A percentile compares a stretch with the other conserved stretches of the same genome.
Conservation (phyloP, 1,140 invertebrate species). For the Solen grandis region DNA sequence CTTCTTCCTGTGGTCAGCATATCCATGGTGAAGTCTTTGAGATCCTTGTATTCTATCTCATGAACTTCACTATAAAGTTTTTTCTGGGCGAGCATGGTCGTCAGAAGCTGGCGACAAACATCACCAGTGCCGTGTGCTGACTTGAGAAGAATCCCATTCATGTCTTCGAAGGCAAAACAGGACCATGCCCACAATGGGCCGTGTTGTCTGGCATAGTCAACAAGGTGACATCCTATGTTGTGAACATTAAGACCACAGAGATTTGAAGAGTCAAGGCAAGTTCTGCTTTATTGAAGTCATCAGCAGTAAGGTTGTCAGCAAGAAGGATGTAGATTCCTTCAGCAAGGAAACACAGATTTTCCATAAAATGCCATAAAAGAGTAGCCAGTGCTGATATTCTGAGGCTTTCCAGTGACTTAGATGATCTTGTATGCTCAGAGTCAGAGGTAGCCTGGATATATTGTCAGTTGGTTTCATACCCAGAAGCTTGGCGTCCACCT, state of each 20-base stretch:
- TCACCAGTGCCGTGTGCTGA: conserved; percentile 19
- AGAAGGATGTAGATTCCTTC: conserved; percentile 13
- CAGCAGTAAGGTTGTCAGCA: conserved; percentile 17
- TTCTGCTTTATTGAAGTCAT: conserved; percentile 44
- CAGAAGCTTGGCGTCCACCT: conserved; percentile 4
- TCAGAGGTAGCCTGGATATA: conserved; percentile 31
- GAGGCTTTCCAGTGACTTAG: too few species aligned
- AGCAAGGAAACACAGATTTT: conserved; percentile 12
- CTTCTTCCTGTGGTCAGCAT: neutral
- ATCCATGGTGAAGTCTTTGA: neutral
- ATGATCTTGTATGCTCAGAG: conserved; percentile 40
- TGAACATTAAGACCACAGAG: conserved; percentile 25
- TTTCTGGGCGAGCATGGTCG: neutral
- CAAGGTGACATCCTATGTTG: conserved; percentile 15
- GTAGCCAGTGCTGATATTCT: conserved; percentile 25
- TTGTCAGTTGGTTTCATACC: conserved; percentile 48
- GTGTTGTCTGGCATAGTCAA: neutral
- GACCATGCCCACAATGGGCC: conserved; percentile 39
- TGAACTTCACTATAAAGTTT: neutral
- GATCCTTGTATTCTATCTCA: neutral
- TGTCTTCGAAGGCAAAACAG: conserved; percentile 45
- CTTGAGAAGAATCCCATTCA: neutral
- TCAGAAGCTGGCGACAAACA: conserved; percentile 12
- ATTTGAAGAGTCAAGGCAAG: too few species aligned
- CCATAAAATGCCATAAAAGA: conserved; percentile 14